phyloP scores from a whole-genome alignment of 2,888 invertebrate genomes.

The Spodoptera exigua region DNA sequence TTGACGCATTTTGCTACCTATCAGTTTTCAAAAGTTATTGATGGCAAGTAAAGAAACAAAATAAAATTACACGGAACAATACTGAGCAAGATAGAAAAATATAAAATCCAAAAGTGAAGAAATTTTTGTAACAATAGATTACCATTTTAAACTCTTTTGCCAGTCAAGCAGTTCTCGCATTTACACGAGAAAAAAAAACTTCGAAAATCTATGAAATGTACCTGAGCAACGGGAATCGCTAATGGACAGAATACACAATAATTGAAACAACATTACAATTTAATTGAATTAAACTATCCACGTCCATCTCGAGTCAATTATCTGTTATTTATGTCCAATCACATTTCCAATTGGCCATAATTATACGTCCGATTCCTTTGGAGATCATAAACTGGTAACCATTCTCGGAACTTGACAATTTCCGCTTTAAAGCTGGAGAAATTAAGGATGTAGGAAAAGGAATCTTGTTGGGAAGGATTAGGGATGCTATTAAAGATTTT shows the following conservation, averaged over 20 bases:
- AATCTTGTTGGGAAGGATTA: conserved; percentile 30
- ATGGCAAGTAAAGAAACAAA: too few species aligned
- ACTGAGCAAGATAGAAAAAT: too few species aligned
- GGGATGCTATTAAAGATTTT: not conserved
- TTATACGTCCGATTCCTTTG: conserved; percentile 68
- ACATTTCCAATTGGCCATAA: conserved; percentile 60
- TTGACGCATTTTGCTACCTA: too few species aligned
- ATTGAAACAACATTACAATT: conserved; percentile 47
- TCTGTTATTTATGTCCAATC: conserved; percentile 56
- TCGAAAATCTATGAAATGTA: not conserved
- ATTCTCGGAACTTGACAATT: conserved; percentile 52
- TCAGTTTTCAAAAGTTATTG: too few species aligned
- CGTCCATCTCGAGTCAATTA: conserved; percentile 48
- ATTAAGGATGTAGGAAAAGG: conserved; percentile 14
- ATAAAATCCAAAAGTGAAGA: not conserved
- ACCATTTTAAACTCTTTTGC: too few species aligned
- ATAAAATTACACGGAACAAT: too few species aligned
- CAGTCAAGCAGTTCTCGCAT: too few species aligned
- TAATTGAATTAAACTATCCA: conserved; percentile 54
- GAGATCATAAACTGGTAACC: conserved; percentile 67
- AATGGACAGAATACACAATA: conserved; percentile 25
- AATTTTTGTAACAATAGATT: not conserved
- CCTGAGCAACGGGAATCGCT: conserved; percentile 5
- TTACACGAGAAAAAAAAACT: too few species aligned
- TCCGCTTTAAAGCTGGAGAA: not conserved